Conservation (phyloP, 2,113 vertebrate species). For the Archocentrus centrarchus region DNA sequence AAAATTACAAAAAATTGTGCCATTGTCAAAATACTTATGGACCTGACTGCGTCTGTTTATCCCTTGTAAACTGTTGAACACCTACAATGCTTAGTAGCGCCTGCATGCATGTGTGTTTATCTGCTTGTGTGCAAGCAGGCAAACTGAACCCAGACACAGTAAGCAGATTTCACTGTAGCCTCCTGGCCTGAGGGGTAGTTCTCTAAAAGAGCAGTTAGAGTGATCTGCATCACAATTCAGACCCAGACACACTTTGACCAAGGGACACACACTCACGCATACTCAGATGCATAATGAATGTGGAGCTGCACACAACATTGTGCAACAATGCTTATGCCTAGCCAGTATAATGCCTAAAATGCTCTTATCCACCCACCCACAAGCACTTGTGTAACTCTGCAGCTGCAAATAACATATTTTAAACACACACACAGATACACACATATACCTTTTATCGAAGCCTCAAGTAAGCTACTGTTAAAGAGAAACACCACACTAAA, state of each 20-base stretch:
- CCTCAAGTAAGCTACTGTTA: neutral
- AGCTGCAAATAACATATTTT: slow-evolving; percentile 32
- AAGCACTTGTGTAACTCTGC: slow-evolving; percentile 17
- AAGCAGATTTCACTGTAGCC: slow-evolving; percentile 18
- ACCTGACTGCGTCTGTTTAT: neutral
- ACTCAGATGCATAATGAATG: slow-evolving; percentile 29
- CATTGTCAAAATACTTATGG: neutral
- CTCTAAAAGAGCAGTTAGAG: slow-evolving; percentile 12
- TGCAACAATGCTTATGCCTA: slow-evolving; percentile 20
- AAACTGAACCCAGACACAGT: slow-evolving; percentile 2
- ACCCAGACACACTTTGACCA: slow-evolving; percentile 33
- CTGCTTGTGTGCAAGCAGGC: neutral
- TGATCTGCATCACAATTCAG: slow-evolving; percentile 29
- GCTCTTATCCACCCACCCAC: slow-evolving; percentile 38
- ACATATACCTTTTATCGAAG: neutral
- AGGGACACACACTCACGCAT: slow-evolving; percentile 2
- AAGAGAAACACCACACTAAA: neutral
- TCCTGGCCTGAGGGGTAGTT: slow-evolving; percentile 16
- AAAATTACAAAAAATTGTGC: neutral
- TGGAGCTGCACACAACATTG: slow-evolving; percentile 6
- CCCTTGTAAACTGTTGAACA: neutral
- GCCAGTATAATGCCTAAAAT: slow-evolving; percentile 38
- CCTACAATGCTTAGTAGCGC: rapidly evolving
- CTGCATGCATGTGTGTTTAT: neutral
- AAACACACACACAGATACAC: neutral